Base-by-base conservation (phyloP, 1,140 invertebrate genomes). In the Magallana gigas region DNA sequence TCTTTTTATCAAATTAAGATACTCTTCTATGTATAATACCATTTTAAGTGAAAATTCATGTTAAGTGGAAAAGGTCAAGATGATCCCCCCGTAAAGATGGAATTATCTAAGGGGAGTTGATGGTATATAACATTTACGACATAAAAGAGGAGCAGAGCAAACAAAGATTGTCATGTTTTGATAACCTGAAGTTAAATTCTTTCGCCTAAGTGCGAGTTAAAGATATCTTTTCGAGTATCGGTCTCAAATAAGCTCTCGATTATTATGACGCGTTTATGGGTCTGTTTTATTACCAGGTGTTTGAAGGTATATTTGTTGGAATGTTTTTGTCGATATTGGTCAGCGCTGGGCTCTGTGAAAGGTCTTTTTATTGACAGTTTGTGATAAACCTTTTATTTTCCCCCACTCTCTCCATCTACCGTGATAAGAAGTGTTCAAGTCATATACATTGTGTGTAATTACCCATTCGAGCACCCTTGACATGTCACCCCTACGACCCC, bases 221-320 rank as follows among this genome's bases (percentile, higher is more conserved):
- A 29, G 68, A 29, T 71, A 36, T 29, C 68, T 71, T 71, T 36
- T 71, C 18, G 68, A 71, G 68, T 71, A 71, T 71, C 7, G 12
- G 18, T 71, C 68, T 71, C 68, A 29, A 23, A 23, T 68, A 68
- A 23, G 64, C 68, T 71, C 68, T 71, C 68, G 18, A 36, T 71
- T 2, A 71, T 71, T 18, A 71, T 71, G 68, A 71, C 68, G 68
- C 18, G 3, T 71, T 71, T 71, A 71, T 23, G 68, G 23, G n/a
- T 8, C 1, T 11, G 68, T 18, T 71, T 71, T 71, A 71, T 71
- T 8, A 71, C 68, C 68, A 71, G 68, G 68, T 29, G 68, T 71
- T 71, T 71, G 68, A 36, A 36, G 18, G 68, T 71, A 71, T 71
- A 71, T 71, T 18, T 71, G 68, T 71, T 71, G 68, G 68, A 71